A percentile compares a stretch with the other conserved stretches of the same genome.
phyloP scores from a whole-genome alignment of 2,797 vertebrate species.

The Neomorphus geoffroyi region DNA sequence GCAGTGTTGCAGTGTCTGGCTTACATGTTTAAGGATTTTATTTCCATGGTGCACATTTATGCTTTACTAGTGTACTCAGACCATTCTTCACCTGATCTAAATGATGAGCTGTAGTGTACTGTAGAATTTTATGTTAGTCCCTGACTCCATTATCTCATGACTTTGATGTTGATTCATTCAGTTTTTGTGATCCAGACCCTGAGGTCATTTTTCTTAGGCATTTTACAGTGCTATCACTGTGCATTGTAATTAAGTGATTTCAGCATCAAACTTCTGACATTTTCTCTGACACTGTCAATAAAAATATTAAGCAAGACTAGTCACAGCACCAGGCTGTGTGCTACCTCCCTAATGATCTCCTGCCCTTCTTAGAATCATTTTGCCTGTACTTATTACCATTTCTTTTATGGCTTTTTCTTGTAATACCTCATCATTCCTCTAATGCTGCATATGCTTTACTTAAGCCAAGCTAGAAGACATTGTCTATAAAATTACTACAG shows the following conservation, averaged over 20 bases:
- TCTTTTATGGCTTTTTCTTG: background rate
- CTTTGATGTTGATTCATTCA: background rate
- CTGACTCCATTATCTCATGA: background rate
- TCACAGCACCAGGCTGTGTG: background rate
- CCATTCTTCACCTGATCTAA: background rate
- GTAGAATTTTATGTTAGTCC: background rate
- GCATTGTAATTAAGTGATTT: background rate
- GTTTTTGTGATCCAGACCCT: background rate
- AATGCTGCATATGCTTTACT: background rate
- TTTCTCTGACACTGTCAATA: background rate
- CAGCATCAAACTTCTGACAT: background rate
- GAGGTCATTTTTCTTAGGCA: background rate
- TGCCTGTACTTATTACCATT: background rate
- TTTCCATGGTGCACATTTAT: background rate
- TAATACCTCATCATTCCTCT: background rate
- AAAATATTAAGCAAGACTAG: background rate
- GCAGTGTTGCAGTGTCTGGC: background rate
- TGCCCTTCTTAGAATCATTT: background rate
- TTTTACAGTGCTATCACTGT: background rate
- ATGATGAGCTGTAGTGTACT: background rate
- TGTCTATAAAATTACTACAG: background rate
- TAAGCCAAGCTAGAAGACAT: background rate
- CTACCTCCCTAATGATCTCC: background rate
- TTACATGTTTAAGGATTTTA: background rate
- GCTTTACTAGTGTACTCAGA: background rate